Evolutionary conservation across 2,888 invertebrate species (phyloP), one percentile per base, ranked within the genome.

Genomic region (Acrobeloides nanus): DNA sequence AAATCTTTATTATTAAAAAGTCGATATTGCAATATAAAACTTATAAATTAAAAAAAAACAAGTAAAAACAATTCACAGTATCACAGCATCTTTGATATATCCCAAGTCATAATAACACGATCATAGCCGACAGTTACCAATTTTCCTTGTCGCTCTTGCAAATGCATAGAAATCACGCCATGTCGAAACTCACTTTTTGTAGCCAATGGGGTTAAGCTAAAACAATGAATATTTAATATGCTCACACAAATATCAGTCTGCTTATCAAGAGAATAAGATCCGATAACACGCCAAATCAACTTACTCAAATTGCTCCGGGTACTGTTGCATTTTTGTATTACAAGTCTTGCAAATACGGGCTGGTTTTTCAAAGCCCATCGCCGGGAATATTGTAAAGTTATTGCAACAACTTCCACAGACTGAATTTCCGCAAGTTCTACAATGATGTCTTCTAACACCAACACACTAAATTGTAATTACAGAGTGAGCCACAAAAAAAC

Each of bases 321-420:
- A 53, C 6, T 58, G 57, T 44, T 65, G 49, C 71, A 72, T 72
- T 45, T 62, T 59, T 1, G 41, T 39, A 21, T 84, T 84, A 78
- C 97, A 99, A 29, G 83, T 84, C 74, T 89, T 86, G 78, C 97
- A 97, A 45, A 95, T 86, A 52, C 97, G 82, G 59, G 95, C 90
- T 74, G 88, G 87, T 78, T 89, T 90, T 79, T 99, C 97, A 78
- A 90, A 95, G 38, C 97, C 97, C 87, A 95, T 88, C 42, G 84
- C 81, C 2, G 97, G 95, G 74, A 93, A 86, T 48, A 86, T 84
- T 63, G 89, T 82, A 55, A 86, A 83, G 75, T 86, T 84, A 46
- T 84, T 82, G 15, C 89, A 89, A 76, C 97, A 99, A 61, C 82
- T 81, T 73, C 87, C 89, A 77, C 97, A 97, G 44, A 90, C 84